Base-by-base conservation (phyloP, 35 echinoderm and acorn worm species). In the Acanthaster planci region DNA sequence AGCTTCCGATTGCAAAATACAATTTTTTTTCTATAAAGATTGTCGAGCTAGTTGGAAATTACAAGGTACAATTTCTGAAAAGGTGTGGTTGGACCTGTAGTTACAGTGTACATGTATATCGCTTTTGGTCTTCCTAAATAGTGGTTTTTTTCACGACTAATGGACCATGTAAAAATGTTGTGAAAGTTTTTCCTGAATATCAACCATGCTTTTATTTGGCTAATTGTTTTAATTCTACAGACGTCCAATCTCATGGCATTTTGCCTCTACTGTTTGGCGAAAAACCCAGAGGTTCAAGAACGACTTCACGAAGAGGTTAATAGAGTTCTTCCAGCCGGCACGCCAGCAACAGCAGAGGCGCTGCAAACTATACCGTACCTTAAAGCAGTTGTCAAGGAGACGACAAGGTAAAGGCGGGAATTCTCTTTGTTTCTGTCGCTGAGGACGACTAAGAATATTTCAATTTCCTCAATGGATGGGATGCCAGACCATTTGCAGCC, bases 351-450 rank as follows among this genome's bases (percentile, higher is more conserved):
- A 3, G 51, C 91, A 52, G 77, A 94, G 38, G 50, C 53, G 5
- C 81, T 98, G 19, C 91, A 98, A 67, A 98, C 83, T 21, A 37
- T 91, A 0, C 95, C 95, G 5, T 98, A 94, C 36, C 72, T 98
- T 21, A 98, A 98, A 55, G 95, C 95, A 0, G 93, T 80, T 50
- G 81, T 98, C 51, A 98, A 98, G 54, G 95, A 98, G 79, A 88
- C 95, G 9, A 51, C 83, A 17, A 98, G 95, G 95, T 97, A 82
- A 81, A 47, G 4, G 12, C 4, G 4, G 4, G 42, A 47, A 47
- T 47, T 4, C 42, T 47, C 12, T 47, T n/a, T n/a, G n/a, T n/a
- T n/a, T n/a, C n/a, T n/a, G n/a, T n/a, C n/a, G n/a, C n/a, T n/a
- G n/a, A n/a, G n/a, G n/a, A n/a, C n/a, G n/a, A n/a, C n/a, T n/a